phyloP scores from a whole-genome alignment of 2,113 vertebrate genomes.

The Toxotes chatareus region DNA sequence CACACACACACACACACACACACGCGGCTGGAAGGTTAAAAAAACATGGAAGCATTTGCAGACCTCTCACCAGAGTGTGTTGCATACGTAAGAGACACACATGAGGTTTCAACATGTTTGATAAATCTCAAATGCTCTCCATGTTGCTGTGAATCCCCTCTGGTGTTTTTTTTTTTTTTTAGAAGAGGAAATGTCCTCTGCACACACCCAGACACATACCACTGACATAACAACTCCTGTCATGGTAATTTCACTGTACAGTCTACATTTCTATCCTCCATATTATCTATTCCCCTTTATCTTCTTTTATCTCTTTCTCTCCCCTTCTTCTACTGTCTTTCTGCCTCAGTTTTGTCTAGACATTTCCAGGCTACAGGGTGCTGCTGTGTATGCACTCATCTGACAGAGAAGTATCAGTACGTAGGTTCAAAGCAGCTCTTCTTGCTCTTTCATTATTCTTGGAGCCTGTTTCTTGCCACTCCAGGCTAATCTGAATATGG shows the following conservation, averaged over 20 bases:
- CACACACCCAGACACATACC: not conserved
- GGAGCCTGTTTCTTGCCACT: constrained; percentile 18
- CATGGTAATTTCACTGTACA: not conserved
- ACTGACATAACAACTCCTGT: not conserved
- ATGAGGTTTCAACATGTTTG: no score
- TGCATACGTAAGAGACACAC: no score
- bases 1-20: not conserved
- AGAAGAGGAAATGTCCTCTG: not conserved
- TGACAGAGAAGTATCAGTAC: not conserved
- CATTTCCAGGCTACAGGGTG: not conserved
- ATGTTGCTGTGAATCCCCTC: not conserved
- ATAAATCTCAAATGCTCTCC: no score
- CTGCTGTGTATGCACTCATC: not conserved
- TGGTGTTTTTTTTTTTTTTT: no score
- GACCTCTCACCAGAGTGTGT: no score
- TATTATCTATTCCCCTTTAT: no score
- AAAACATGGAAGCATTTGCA: no score
- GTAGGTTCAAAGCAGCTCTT: constrained; percentile 18
- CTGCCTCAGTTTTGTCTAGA: constrained; percentile 3
- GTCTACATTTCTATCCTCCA: no score
- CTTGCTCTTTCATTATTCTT: constrained; percentile 24
- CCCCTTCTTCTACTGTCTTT: no score
- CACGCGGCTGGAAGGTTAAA: no score
- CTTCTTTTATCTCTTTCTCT: not conserved
- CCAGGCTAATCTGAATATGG: constrained; percentile 41